Evolutionary conservation across 2,888 invertebrate genomes (phyloP), one percentile per base, ranked within the genome.

Genomic region (Chymomyza fuscimana): DNA sequence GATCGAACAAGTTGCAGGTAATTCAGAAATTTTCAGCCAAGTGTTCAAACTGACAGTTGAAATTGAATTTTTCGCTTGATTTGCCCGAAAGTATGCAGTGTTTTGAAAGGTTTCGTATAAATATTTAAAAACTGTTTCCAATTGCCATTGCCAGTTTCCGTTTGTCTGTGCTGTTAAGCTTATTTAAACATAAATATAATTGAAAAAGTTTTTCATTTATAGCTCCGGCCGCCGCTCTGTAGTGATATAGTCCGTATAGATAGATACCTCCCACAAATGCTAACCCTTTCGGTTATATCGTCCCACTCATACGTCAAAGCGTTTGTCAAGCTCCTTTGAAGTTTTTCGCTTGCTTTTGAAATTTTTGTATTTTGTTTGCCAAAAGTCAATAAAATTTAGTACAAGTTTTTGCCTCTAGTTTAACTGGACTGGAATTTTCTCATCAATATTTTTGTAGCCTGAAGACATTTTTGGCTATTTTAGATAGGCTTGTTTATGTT

Each of bases 151-250:
- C 40, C 40, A 29, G 1, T 56, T 40, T 50, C n/a, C 67, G 54
- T 10, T 32, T 16, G 19, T 16, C 9, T 5, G 15, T 6, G 29
- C 62, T 65, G 64, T 46, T 46, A 46, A 58, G 40, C 62, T 70
- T 76, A 36, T 67, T 50, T 52, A 56, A 66, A 65, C 67, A 78
- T 81, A 81, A 76, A 78, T 74, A 72, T 70, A 86, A 86, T 86
- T 76, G 80, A 70, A 74, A 84, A 82, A 72, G 50, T 75, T 68
- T 67, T 36, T 60, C 60, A 60, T 36, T n/a, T 29, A 15, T 32
- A 60, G 32, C 32, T 32, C 1, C 32, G 32, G 60, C 60, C 60
- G 36, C 40, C 32, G 5, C 54, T n/a, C 9, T 16, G 9, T 19
- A 22, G 15, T 19, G 54, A 54, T 54, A 54, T 54, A 19, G 60